A percentile compares a stretch with the other conserved stretches of the same genome.
Evolutionary conservation across 2,888 invertebrate genomes (phyloP).

Genomic region (Corythucha ciliata): DNA sequence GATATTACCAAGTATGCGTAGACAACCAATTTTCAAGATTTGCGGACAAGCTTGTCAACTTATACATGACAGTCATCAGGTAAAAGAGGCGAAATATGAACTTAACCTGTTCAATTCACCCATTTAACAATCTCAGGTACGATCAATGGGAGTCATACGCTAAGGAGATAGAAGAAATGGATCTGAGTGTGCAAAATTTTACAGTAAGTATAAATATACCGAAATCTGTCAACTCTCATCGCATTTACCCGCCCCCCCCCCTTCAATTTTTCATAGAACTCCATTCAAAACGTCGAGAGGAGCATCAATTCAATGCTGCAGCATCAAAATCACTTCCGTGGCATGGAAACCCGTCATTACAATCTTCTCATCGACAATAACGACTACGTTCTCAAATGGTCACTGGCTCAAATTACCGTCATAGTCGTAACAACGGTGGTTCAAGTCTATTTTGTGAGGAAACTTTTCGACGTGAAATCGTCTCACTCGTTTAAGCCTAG

Average conservation of each 20-base stretch:
- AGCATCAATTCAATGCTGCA: constrained; percentile 79
- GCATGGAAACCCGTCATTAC: constrained; percentile 71
- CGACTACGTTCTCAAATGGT: constrained; percentile 80
- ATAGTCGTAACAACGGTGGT: constrained; percentile 67
- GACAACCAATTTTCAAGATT: constrained; percentile 90
- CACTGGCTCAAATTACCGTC: constrained; percentile 73
- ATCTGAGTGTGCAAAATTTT: constrained; percentile 82
- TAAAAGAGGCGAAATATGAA: constrained; percentile 33
- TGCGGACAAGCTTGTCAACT: constrained; percentile 77
- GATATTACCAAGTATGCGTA: constrained; percentile 69
- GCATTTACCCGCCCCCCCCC: not conserved
- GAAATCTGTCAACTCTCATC: not conserved
- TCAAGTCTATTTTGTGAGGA: constrained; percentile 81
- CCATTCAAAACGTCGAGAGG: constrained; percentile 67
- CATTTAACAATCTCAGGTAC: constrained; percentile 47
- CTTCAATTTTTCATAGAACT: constrained; percentile 47
- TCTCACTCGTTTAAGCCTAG: constrained; percentile 10
- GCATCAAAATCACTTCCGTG: constrained; percentile 69
- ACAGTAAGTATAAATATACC: constrained; percentile 58
- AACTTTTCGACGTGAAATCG: constrained; percentile 69
- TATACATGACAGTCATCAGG: constrained; percentile 81
- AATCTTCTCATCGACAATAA: constrained; percentile 74
- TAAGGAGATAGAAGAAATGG: constrained; percentile 76
- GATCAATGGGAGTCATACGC: constrained; percentile 90
- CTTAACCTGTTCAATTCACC: not conserved